These are phyloP conservation scores for Amphipyra tragopoginis DNA, from an alignment of 2,888 invertebrate genomes.

Conservation along the genomic window DNA sequence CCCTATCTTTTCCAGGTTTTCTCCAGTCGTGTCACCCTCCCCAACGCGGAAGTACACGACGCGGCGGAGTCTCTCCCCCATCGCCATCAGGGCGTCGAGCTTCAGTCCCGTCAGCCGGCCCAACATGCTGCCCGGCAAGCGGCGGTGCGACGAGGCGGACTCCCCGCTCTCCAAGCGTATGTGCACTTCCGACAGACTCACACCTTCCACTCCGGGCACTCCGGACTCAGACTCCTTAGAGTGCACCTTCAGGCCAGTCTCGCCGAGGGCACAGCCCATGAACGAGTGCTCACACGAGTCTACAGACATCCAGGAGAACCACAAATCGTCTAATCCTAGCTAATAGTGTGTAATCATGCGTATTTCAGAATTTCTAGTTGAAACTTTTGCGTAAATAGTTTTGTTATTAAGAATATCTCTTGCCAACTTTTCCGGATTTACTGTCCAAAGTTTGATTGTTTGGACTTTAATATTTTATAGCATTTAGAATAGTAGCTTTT, in stretches of 20 bases:
- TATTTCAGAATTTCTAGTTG: conserved; percentile 56
- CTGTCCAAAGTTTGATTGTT: conserved; percentile 29
- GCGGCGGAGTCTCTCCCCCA: conserved; percentile 96
- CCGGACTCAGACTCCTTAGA: conserved; percentile 86
- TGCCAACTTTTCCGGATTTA: conserved; percentile 45
- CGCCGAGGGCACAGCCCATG: conserved; percentile 80
- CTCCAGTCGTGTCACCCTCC: conserved; percentile 93
- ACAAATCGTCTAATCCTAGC: conserved; percentile 83
- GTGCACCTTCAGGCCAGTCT: conserved; percentile 87
- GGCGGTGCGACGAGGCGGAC: conserved; percentile 91
- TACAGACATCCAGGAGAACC: conserved; percentile 70
- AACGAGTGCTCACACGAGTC: conserved; percentile 70
- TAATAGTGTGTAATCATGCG: conserved; percentile 69
- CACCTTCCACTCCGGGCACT: conserved; percentile 83
- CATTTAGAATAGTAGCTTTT: conserved; percentile 47
- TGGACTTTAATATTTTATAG: conserved; percentile 36
- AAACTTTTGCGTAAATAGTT: conserved; percentile 52
- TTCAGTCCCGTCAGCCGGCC: conserved; percentile 91
- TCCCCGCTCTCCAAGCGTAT: conserved; percentile 81
- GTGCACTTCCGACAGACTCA: conserved; percentile 78
- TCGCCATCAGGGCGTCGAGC: conserved; percentile 94
- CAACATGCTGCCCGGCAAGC: conserved; percentile 88
- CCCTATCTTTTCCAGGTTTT: conserved; percentile 77
- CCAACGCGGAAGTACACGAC: conserved; percentile 96
- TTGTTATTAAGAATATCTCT: conserved; percentile 27